phyloP scores from a whole-genome alignment of 2,888 invertebrate genomes.

The Nowickia ferox region DNA sequence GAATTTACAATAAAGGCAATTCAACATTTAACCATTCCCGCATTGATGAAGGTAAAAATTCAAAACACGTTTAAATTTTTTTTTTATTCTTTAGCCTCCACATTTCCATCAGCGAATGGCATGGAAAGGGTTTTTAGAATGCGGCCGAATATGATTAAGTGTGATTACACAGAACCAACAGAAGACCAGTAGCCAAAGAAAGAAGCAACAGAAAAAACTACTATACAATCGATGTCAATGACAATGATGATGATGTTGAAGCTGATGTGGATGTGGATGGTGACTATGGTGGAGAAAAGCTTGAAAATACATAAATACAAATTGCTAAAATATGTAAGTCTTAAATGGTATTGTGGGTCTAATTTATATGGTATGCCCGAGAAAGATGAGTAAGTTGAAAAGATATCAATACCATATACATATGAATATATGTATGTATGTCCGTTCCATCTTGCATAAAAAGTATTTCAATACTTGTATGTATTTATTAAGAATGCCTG shows the following conservation, averaged over 20 bases:
- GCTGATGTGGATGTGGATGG: not conserved
- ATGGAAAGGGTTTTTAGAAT: constrained; percentile 55
- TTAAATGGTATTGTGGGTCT: constrained; percentile 41
- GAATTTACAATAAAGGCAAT: constrained; percentile 44
- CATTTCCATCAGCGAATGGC: constrained; percentile 50
- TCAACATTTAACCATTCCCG: constrained; percentile 26
- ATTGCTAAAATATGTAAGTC: constrained; percentile 25
- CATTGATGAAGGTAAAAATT: constrained; percentile 44
- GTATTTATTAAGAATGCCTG: constrained; percentile 3
- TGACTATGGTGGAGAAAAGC: constrained; percentile 1
- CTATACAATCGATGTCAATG: constrained; percentile 12
- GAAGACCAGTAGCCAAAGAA: constrained; percentile 46
- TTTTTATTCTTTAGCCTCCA: constrained; percentile 12
- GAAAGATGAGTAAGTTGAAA: constrained; percentile 1
- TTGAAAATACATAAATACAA: constrained; percentile 31
- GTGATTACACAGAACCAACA: constrained; percentile 62
- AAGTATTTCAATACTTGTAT: constrained; percentile 24
- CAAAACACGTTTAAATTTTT: constrained; percentile 60
- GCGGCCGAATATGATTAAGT: constrained; percentile 64
- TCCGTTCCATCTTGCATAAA: not conserved
- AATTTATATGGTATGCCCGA: constrained; percentile 41
- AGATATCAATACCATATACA: constrained; percentile 30
- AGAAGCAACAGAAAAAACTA: constrained; percentile 9
- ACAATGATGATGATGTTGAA: constrained; percentile 1
- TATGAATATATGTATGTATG: too few relatives aligned